phyloP scores from a whole-genome alignment of 2,888 invertebrate species.

The Philonicus albiceps region DNA sequence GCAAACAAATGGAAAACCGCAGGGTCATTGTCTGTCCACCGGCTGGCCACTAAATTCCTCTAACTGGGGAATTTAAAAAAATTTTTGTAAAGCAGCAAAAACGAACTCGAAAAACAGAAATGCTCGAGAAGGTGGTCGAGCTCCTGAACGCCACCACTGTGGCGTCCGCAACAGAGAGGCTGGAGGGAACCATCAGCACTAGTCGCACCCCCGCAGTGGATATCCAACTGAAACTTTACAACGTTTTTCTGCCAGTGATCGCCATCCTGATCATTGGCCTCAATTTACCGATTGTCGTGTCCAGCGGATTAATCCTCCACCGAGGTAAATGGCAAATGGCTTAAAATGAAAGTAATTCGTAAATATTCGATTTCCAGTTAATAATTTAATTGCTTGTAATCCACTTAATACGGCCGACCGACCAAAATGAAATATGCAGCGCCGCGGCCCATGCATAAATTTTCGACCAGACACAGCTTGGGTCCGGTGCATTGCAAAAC shows the following conservation, averaged over 20 bases:
- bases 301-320: constrained; percentile 71
- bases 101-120: not conserved
- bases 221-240: constrained; percentile 65
- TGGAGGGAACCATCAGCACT: not conserved
- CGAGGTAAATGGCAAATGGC: constrained; percentile 66
- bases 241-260: constrained; percentile 67
- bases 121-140: not conserved
- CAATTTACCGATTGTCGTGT: constrained; percentile 71
- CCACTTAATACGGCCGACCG: not conserved
- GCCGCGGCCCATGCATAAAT: constrained; percentile 1
- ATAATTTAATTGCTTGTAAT: not conserved
- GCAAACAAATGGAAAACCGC: not conserved
- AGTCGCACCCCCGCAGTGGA: constrained; percentile 47
- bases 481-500: not conserved
- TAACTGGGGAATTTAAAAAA: not conserved
- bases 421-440: not conserved
- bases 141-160: not conserved
- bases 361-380: not conserved
- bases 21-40: not conserved
- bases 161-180: not conserved
- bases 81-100: not conserved
- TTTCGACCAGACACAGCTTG: not conserved
- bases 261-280: constrained; percentile 68
- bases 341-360: not conserved
- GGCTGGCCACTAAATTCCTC: not conserved